Evolutionary conservation across 2,888 invertebrate genomes (phyloP).

Genomic region (Melanostoma scalare): DNA sequence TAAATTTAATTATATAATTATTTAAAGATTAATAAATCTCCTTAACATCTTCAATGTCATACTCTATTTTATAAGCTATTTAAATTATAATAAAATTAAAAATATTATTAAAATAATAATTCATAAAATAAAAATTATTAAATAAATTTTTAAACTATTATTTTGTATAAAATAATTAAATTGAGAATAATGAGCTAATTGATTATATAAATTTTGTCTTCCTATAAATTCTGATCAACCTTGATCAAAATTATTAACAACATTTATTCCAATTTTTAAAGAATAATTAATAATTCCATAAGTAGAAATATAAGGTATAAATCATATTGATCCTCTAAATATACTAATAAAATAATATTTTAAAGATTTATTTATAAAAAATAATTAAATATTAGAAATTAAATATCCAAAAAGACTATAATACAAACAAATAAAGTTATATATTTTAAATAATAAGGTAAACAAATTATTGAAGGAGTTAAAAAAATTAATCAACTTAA

Average conservation of each 20-base stretch:
- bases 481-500: constrained; percentile 84
- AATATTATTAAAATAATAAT: no score
- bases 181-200: constrained; percentile 81
- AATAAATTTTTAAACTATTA: no score
- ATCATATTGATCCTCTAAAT: constrained; percentile 74
- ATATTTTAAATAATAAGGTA: constrained; percentile 83
- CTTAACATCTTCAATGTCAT: constrained; percentile 82
- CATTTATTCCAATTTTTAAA: constrained; percentile 81
- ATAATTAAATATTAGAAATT: constrained; percentile 82
- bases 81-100: no score
- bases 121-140: no score
- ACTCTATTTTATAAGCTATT: constrained; percentile 82
- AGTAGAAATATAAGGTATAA: constrained; percentile 83
- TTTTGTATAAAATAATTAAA: constrained; percentile 79
- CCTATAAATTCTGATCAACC: constrained; percentile 83
- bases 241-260: constrained; percentile 82
- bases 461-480: constrained; percentile 83
- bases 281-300: constrained; percentile 82
- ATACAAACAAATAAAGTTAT: constrained; percentile 81
- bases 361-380: constrained; percentile 82
- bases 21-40: constrained; percentile 78
- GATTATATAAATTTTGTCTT: constrained; percentile 81
- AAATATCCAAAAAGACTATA: constrained; percentile 81
- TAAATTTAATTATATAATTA: constrained; percentile 74
- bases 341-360: constrained; percentile 80